These are phyloP conservation scores for Aphelinus certus DNA, from an alignment of 1,140 invertebrate species.

Conservation along the genomic window DNA sequence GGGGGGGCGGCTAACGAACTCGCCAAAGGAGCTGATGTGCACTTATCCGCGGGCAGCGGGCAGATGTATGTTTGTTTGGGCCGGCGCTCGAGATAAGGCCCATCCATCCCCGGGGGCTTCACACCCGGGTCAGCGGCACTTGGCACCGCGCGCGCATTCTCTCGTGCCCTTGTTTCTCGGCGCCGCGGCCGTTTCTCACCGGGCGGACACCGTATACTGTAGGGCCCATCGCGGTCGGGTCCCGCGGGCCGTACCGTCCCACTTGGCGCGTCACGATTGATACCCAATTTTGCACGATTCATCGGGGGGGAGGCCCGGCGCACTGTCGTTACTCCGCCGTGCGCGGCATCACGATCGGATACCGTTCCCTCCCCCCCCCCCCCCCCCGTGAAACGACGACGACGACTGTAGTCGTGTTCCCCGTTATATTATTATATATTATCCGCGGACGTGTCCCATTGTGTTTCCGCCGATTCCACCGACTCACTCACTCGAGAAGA, in stretches of 20 bases:
- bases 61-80: too few species aligned
- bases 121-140: too few species aligned
- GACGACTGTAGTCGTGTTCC: too few species aligned
- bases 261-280: constrained; percentile 15
- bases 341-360: constrained; percentile 7
- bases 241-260: constrained; percentile 11
- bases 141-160: not conserved
- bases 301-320: not conserved
- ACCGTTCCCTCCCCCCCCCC: constrained; percentile 2
- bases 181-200: constrained; percentile 3
- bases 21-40: too few species aligned
- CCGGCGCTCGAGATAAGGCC: too few species aligned
- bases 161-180: not conserved
- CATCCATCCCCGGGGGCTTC: too few species aligned
- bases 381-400: too few species aligned
- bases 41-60: too few species aligned
- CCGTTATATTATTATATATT: constrained; percentile 1
- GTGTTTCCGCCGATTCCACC: constrained; percentile 8
- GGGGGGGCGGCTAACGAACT: too few species aligned
- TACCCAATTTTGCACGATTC: constrained; percentile 23
- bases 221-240: not conserved
- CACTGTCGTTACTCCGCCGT: not conserved
- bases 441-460: not conserved
- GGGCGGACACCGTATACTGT: not conserved
- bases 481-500: not conserved